Base-by-base conservation (phyloP, 2,113 vertebrate genomes). In the Pluvialis apricaria region DNA sequence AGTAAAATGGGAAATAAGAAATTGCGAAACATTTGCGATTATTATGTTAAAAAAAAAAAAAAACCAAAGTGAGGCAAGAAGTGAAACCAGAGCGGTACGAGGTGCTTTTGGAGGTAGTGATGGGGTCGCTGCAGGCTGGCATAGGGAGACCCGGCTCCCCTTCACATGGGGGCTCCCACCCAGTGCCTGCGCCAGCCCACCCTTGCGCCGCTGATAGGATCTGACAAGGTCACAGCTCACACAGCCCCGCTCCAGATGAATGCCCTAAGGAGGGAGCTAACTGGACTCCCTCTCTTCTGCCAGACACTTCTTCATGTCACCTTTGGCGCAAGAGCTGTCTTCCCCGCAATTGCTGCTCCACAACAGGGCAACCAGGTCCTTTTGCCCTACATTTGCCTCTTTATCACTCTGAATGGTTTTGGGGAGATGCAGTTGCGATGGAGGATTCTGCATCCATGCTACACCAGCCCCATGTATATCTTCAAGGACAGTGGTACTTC, bases 141-240 rank as follows among this genome's bases (percentile, higher is more conserved):
- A n/a, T n/a, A 15, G 8, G 49, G 57, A 85, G 65, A 72, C 26
- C 17, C 0, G 1, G 32, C 60, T 65, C 61, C 20, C 34, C 29
- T 91, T 82, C 54, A 11, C 0, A 3, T 2, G n/a, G 65, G 34
- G 58, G 47, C 69, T 93, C 32, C 85, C 85, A 68, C 0, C 11
- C 55, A 31, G 38, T 12, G 36, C 71, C 54, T 36, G 40, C 8
- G 2, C 78, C 82, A 89, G 82, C 89, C 84, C 78, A 89, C 55
- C 40, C 89, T 94, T 4, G 2, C 9, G 5, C 82, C n/a, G 6
- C 90, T 96, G 94, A 96, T 88, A 81, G 93, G 90, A 97, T 92
- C 58, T 92, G 95, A 96, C 96, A 96, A 95, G 96, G 91, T 65
- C 17, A 0, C 64, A 91, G 85, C 77, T 88, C 89, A 82, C 0